Evolutionary conservation across 2,797 vertebrate species (phyloP).

Genomic region (Protosalanx chinensis): DNA sequence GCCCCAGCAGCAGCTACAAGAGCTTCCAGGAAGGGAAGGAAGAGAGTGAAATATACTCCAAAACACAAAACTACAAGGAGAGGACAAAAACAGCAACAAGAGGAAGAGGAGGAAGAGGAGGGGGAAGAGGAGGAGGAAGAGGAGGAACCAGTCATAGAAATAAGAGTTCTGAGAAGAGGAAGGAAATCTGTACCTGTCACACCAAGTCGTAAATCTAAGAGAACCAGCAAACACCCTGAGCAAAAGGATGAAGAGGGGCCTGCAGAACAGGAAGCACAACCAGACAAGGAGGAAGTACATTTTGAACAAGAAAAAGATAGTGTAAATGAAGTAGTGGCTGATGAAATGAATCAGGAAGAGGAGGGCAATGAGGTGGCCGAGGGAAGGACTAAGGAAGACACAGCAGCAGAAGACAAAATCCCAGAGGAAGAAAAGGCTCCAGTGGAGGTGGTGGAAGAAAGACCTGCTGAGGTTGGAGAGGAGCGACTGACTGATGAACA

Average conservation of each 20-base stretch:
- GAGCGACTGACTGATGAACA: no score
- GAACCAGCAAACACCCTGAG: neutral
- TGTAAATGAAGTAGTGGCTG: neutral
- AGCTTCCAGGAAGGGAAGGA: constrained; percentile 20
- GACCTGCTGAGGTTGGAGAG: no score
- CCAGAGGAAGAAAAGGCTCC: neutral
- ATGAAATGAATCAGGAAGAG: neutral
- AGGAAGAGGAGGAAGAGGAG: neutral
- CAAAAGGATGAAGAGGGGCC: neutral
- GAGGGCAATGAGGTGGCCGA: neutral
- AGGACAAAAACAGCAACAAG: neutral
- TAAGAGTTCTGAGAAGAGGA: constrained; percentile 13
- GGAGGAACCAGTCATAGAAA: constrained; percentile 11
- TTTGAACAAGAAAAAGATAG: neutral
- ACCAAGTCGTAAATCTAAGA: constrained; percentile 15
- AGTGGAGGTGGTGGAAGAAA: neutral
- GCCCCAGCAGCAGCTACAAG: constrained; percentile 8
- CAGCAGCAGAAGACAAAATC: neutral
- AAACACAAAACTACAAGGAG: neutral
- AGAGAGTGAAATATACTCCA: constrained; percentile 16
- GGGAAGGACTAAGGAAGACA: no score
- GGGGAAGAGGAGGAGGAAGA: constrained; percentile 11
- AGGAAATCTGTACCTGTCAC: neutral
- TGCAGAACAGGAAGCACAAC: neutral
- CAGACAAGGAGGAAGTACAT: neutral